Evolutionary conservation across 2,113 vertebrate species (phyloP).

Genomic region (Engraulis encrasicolus): DNA sequence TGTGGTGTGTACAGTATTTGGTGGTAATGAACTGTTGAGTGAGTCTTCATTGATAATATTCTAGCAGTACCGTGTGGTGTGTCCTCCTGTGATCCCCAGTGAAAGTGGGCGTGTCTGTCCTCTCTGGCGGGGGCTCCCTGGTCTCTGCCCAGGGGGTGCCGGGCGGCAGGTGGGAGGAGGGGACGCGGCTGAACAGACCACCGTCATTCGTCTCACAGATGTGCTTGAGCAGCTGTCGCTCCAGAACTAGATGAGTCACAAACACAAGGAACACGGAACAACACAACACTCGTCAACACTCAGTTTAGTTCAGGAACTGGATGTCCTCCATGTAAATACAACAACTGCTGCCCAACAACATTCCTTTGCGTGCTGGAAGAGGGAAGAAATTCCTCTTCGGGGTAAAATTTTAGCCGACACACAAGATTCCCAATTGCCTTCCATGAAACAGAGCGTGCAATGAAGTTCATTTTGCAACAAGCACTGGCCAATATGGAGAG

Average conservation of each 20-base stretch:
- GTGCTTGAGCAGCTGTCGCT: slow-evolving; percentile 75
- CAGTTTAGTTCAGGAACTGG: background rate
- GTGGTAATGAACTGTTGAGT: too few species aligned
- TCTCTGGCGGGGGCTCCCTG: slow-evolving; percentile 41
- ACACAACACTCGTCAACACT: slow-evolving; percentile 7
- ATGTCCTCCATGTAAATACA: background rate
- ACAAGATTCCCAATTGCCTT: background rate
- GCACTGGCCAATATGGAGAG: too few species aligned
- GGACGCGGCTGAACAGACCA: slow-evolving; percentile 58
- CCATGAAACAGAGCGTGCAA: background rate
- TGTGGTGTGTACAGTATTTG: too few species aligned
- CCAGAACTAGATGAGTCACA: slow-evolving; percentile 68
- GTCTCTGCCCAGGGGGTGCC: slow-evolving; percentile 36
- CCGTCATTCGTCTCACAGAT: slow-evolving; percentile 75
- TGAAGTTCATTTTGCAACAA: background rate
- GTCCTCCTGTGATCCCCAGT: slow-evolving; percentile 53
- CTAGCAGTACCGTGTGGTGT: slow-evolving; percentile 8
- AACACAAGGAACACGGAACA: background rate
- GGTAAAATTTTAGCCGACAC: background rate
- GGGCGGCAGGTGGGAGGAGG: slow-evolving; percentile 52
- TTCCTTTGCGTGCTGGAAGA: slow-evolving; percentile 1
- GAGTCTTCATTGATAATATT: too few species aligned
- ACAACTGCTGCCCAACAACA: background rate
- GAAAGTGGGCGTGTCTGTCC: slow-evolving; percentile 51
- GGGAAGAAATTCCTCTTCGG: background rate